Evolutionary conservation across 2,113 vertebrate species (phyloP).

Genomic region (Leucosticte australis): DNA sequence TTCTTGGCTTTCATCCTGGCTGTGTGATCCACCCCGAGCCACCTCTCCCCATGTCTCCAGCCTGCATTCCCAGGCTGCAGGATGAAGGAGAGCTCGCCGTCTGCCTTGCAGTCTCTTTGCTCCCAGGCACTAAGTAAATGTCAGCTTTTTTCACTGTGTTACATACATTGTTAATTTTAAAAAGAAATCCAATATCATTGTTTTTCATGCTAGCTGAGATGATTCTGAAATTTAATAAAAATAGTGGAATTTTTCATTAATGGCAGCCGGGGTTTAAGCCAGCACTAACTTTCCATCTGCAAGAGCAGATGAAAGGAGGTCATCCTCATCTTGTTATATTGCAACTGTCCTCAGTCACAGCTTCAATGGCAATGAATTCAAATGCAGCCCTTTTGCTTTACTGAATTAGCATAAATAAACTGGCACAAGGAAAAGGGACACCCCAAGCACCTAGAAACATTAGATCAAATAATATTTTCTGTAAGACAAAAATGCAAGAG

Average conservation of each 20-base stretch:
- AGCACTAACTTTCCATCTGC: neutral
- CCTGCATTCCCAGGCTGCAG: neutral
- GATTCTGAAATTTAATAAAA: slow-evolving; percentile 63
- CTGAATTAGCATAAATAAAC: neutral
- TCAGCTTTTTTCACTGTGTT: slow-evolving; percentile 49
- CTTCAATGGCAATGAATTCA: neutral
- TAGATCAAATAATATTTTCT: neutral
- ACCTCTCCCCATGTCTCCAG: neutral
- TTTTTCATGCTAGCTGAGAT: slow-evolving; percentile 46
- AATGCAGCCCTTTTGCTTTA: neutral
- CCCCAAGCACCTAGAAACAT: neutral
- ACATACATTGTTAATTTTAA: slow-evolving; percentile 65
- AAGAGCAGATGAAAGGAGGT: slow-evolving; percentile 8
- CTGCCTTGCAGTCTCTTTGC: slow-evolving; percentile 25
- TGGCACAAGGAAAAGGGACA: neutral
- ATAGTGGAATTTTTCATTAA: slow-evolving; percentile 49
- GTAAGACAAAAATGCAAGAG: neutral
- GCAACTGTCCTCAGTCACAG: neutral
- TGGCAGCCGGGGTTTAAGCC: slow-evolving; percentile 6
- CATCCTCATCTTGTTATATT: neutral
- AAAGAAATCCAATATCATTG: slow-evolving; percentile 59
- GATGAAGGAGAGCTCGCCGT: neutral
- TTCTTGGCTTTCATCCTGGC: slow-evolving; percentile 42
- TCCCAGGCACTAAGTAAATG: slow-evolving; percentile 64
- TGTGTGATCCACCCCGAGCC: neutral